phyloP scores from a whole-genome alignment of 2,797 vertebrate genomes.

The Sebastes aleutianus region DNA sequence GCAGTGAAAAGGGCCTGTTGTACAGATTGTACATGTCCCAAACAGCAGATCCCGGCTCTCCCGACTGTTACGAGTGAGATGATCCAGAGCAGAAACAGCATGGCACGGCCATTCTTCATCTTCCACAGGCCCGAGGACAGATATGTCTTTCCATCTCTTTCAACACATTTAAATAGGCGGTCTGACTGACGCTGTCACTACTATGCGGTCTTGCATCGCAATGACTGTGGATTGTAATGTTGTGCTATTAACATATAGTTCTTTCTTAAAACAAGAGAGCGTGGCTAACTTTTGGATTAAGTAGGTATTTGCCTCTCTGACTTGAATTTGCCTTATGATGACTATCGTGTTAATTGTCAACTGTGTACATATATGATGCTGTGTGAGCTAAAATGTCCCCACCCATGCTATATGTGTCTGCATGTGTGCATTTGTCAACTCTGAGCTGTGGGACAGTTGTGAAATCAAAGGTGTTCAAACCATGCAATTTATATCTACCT shows the following conservation, averaged over 20 bases:
- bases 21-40: neutral
- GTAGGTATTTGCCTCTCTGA: neutral
- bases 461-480: neutral
- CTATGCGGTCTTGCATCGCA: neutral
- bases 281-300: neutral
- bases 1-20: neutral
- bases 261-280: neutral
- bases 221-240: neutral
- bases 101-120: constrained; percentile 3
- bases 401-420: neutral
- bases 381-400: neutral
- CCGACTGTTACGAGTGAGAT: neutral
- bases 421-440: neutral
- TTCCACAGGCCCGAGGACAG: neutral
- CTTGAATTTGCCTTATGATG: neutral
- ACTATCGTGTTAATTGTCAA: neutral
- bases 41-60: neutral
- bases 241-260: neutral
- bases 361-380: neutral
- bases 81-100: constrained; percentile 4
- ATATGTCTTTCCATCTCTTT: constrained; percentile 22
- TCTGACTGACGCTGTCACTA: neutral
- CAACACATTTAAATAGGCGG: constrained; percentile 1
- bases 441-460: no score
- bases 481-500: neutral